Conservation (phyloP, 1,140 invertebrate genomes). For the Drosophila lini region DNA sequence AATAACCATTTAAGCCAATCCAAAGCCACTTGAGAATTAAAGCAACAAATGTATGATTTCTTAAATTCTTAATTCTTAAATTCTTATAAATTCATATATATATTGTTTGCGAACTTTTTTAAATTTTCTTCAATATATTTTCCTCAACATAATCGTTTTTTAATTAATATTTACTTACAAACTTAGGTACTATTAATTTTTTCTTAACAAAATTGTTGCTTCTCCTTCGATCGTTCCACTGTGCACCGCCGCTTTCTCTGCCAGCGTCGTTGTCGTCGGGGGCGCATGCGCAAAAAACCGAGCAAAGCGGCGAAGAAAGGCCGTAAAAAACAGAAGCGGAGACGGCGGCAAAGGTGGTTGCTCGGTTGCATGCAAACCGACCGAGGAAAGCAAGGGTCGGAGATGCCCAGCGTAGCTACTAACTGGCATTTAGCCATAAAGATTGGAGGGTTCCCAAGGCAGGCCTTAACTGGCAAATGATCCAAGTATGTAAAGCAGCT, state of each 20-base stretch:
- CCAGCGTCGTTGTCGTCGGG: conserved; percentile 11
- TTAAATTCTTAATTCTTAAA: too few relatives aligned
- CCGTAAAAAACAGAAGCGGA: conserved; percentile 33
- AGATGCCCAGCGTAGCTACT: conserved; percentile 2
- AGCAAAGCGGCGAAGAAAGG: conserved; percentile 31
- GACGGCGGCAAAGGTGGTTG: conserved; percentile 16
- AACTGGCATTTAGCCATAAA: neutral
- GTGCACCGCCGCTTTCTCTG: conserved; percentile 13
- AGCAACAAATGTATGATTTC: fast-evolving
- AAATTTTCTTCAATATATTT: neutral
- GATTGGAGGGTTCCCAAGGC: neutral
- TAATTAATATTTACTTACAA: too few relatives aligned
- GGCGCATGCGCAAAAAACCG: conserved; percentile 43
- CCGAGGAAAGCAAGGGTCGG: conserved; percentile 7
- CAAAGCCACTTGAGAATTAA: neutral
- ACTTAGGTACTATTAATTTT: neutral
- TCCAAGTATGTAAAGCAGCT: neutral
- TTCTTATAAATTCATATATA: neutral
- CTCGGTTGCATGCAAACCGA: conserved; percentile 26
- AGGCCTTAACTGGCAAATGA: neutral
- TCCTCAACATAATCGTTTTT: neutral
- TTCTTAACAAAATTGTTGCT: neutral
- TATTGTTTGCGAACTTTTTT: neutral
- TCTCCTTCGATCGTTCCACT: conserved; percentile 1
- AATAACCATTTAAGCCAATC: neutral